A percentile compares a stretch with the other conserved stretches of the same genome.
Conservation (phyloP, 2,797 vertebrate species). For the Neomorphus geoffroyi region DNA sequence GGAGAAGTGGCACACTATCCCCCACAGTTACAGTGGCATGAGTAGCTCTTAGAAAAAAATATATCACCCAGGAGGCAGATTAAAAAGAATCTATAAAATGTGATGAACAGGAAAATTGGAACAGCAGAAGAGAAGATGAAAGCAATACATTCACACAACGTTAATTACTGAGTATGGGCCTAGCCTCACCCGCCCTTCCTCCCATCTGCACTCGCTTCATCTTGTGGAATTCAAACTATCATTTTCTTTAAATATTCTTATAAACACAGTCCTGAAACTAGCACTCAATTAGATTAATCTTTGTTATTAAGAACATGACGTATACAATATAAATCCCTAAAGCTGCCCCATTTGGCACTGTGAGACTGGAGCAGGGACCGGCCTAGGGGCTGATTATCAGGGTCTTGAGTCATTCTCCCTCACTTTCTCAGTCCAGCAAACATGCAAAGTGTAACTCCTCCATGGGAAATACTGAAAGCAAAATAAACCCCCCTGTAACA, state of each 20-base stretch:
- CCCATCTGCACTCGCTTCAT: background rate
- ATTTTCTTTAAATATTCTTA: background rate
- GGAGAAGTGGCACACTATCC: background rate
- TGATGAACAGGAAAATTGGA: background rate
- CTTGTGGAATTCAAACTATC: background rate
- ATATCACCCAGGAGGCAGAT: background rate
- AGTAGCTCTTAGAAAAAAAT: background rate
- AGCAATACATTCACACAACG: background rate
- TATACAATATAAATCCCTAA: accelerated
- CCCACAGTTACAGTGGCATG: background rate
- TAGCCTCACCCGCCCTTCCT: background rate
- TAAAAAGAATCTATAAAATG: background rate
- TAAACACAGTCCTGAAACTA: background rate
- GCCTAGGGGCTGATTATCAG: background rate
- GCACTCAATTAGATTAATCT: background rate
- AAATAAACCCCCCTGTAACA: background rate
- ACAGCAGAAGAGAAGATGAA: background rate
- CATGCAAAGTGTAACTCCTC: background rate
- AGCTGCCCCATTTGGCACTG: background rate
- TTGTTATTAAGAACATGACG: background rate
- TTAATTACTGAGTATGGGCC: background rate
- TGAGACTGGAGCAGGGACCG: background rate
- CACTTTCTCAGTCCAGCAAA: background rate
- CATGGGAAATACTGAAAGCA: background rate
- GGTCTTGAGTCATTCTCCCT: background rate